Evolutionary conservation across 2,888 invertebrate species (phyloP).

Genomic region (Venustoraphidia nigricollis): DNA sequence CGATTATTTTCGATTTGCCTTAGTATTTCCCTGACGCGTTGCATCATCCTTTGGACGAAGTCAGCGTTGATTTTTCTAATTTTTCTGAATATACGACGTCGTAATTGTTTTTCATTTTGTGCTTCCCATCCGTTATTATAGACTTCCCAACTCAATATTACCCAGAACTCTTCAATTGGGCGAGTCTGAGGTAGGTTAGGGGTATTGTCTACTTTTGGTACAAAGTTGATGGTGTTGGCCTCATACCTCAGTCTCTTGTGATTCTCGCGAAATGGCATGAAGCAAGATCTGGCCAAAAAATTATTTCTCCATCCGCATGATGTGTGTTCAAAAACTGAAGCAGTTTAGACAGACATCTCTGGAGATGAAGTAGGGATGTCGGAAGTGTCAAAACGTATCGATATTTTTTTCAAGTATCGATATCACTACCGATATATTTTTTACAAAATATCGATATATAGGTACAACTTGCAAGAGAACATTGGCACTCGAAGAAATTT

Average conservation of each 20-base stretch:
- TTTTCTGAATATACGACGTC: constrained; percentile 1
- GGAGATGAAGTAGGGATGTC: not conserved
- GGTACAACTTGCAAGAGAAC: no score
- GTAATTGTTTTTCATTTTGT: constrained; percentile 2
- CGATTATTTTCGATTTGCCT: no score
- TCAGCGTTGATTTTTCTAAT: no score
- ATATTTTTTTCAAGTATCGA: no score
- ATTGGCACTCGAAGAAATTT: no score
- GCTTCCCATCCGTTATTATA: constrained; percentile 6
- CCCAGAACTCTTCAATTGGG: constrained; percentile 7
- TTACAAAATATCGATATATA: no score
- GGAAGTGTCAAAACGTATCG: no score
- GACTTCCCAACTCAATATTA: not conserved
- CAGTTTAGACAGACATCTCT: not conserved
- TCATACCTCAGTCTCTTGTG: constrained; percentile 2
- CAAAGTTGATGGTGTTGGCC: constrained; percentile 2
- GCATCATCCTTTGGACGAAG: no score
- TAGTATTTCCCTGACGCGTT: no score
- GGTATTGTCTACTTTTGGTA: constrained; percentile 8
- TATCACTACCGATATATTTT: no score
- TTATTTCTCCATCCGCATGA: not conserved
- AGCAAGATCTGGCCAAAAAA: constrained; percentile 6
- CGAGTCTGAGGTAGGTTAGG: constrained; percentile 7
- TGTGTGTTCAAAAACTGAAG: not conserved
- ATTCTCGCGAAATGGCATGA: constrained; percentile 3